Percentiles rank a stretch among this genome's conserved stretches.
Conservation (phyloP, 2,888 invertebrate species). For the Silvanus unidentatus region DNA sequence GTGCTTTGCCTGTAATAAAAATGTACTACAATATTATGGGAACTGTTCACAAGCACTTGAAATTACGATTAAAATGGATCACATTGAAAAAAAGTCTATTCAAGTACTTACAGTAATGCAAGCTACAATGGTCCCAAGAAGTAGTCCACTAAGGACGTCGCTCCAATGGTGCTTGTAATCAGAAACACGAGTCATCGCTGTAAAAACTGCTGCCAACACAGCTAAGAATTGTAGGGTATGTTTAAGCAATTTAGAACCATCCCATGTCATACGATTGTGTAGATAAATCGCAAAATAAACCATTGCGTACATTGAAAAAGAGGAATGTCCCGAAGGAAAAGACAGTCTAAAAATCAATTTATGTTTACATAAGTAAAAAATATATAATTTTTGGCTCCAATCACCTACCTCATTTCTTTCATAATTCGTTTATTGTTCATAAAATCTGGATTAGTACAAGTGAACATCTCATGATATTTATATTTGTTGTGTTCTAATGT, state of each 20-base stretch:
- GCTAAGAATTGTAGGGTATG: conserved; percentile 81
- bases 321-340: conserved; percentile 89
- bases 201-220: conserved; percentile 76
- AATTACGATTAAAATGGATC: background rate
- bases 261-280: conserved; percentile 77
- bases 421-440: conserved; percentile 48
- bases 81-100: background rate
- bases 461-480: conserved; percentile 66
- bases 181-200: conserved; percentile 84
- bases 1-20: background rate
- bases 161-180: conserved; percentile 99
- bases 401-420: conserved; percentile 61
- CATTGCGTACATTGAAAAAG: conserved; percentile 83
- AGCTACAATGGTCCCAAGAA: conserved; percentile 63
- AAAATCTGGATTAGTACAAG: conserved; percentile 51
- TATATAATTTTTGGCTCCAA: conserved; percentile 10
- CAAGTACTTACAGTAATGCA: conserved; percentile 61
- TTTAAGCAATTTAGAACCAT: conserved; percentile 70
- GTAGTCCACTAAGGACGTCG: conserved; percentile 82
- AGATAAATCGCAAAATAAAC: conserved; percentile 80
- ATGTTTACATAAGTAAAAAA: conserved; percentile 12
- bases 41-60: background rate
- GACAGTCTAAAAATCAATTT: conserved; percentile 56
- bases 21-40: background rate
- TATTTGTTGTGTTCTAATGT: conserved; percentile 50